Conservation (phyloP, 2,113 vertebrate genomes). For the Conger conger region DNA sequence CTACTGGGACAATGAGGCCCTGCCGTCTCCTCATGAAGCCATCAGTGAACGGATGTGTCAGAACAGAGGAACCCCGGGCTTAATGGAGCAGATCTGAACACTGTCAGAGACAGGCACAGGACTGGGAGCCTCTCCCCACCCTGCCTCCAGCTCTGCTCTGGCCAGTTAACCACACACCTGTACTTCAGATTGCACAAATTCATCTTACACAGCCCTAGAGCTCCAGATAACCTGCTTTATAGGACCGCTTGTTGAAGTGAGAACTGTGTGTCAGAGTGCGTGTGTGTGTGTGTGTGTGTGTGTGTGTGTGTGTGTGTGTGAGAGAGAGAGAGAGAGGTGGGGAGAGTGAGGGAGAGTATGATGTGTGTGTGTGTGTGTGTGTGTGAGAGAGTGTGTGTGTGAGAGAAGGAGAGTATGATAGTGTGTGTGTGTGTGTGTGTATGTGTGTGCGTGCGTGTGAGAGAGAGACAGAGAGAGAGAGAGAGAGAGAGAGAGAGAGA, state of each 20-base stretch:
- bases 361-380: slow-evolving; percentile 2
- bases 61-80: not conserved
- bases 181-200: not conserved
- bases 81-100: not conserved
- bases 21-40: not conserved
- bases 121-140: not conserved
- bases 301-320: slow-evolving; percentile 7
- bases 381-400: not conserved
- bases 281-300: not conserved
- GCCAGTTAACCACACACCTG: not conserved
- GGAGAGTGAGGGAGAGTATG: too few relatives aligned
- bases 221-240: not conserved
- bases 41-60: not conserved
- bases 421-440: slow-evolving; percentile 7
- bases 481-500: too few relatives aligned
- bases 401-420: too few relatives aligned
- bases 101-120: not conserved
- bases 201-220: slow-evolving; percentile 16
- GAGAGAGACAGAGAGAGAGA: too few relatives aligned
- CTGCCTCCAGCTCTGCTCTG: not conserved
- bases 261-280: not conserved
- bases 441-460: not conserved
- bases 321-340: too few relatives aligned
- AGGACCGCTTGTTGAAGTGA: slow-evolving; percentile 11
- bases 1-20: not conserved